These are phyloP conservation scores for Pogona vitticeps DNA, from an alignment of 2,113 vertebrate genomes.

Conservation along the genomic window DNA sequence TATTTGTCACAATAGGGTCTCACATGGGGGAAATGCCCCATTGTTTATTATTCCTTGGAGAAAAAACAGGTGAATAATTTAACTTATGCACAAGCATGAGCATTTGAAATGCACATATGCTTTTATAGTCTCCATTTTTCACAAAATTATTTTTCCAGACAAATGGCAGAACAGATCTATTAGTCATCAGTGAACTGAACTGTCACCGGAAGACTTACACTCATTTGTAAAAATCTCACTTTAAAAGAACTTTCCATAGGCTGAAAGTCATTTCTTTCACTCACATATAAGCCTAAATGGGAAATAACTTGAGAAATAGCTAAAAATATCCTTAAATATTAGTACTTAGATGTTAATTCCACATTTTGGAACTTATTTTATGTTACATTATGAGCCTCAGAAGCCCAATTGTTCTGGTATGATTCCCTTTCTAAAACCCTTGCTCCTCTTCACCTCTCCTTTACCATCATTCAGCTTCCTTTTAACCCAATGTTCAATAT, in stretches of 20 bases:
- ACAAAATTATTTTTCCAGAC: slow-evolving; percentile 20
- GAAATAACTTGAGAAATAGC: background rate
- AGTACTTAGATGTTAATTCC: background rate
- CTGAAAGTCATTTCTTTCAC: background rate
- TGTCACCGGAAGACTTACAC: slow-evolving; percentile 10
- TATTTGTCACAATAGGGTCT: background rate
- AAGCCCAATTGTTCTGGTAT: background rate
- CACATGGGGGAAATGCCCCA: background rate
- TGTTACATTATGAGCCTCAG: background rate
- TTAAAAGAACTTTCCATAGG: background rate
- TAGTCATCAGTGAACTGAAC: slow-evolving; percentile 13
- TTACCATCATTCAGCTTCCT: too few species aligned
- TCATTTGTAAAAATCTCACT: slow-evolving; percentile 24
- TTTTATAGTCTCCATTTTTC: background rate
- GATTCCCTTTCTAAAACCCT: too few species aligned
- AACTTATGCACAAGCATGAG: background rate
- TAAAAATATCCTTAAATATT: background rate
- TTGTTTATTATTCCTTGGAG: background rate
- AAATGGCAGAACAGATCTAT: slow-evolving; percentile 23
- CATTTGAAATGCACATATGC: slow-evolving; percentile 11
- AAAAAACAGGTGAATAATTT: slow-evolving; percentile 10
- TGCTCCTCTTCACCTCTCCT: too few species aligned
- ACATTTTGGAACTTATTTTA: background rate
- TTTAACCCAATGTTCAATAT: too few species aligned
- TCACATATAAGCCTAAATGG: background rate